Percentiles rank a stretch among this genome's conserved stretches.
These are phyloP conservation scores for Gobio occitaniae DNA, from an alignment of 2,797 vertebrate species.

Conservation along the genomic window DNA sequence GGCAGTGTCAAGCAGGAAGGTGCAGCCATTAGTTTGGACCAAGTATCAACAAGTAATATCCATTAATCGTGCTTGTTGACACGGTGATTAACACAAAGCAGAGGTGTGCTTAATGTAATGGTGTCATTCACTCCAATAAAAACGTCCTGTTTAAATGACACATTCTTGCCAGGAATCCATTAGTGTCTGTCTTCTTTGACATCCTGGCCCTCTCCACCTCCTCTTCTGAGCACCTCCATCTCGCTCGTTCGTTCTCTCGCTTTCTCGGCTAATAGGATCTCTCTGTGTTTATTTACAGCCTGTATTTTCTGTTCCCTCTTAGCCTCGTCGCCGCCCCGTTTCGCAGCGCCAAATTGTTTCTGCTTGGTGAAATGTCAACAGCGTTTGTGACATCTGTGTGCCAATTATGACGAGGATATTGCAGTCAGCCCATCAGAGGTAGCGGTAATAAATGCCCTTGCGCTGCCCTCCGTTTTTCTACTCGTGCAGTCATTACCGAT, in stretches of 20 bases:
- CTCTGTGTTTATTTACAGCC: constrained; percentile 65
- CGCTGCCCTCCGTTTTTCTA: constrained; percentile 59
- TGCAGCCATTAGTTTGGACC: constrained; percentile 56
- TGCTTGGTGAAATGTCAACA: constrained; percentile 76
- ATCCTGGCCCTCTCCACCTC: constrained; percentile 58
- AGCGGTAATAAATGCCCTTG: constrained; percentile 67
- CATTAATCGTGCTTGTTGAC: constrained; percentile 66
- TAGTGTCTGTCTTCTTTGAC: constrained; percentile 68
- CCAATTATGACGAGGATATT: constrained; percentile 74
- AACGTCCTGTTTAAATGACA: constrained; percentile 70
- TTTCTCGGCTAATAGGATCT: constrained; percentile 59
- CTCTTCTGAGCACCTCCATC: constrained; percentile 56
- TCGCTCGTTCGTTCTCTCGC: constrained; percentile 54
- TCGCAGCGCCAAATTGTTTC: constrained; percentile 72
- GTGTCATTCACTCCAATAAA: constrained; percentile 68
- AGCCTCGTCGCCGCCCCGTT: constrained; percentile 62
- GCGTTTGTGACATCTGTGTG: constrained; percentile 73
- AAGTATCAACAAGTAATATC: constrained; percentile 63
- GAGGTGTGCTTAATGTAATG: constrained; percentile 68
- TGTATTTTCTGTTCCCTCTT: constrained; percentile 59
- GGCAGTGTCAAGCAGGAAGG: constrained; percentile 52
- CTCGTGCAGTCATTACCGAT: constrained; percentile 59
- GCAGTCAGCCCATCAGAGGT: constrained; percentile 66
- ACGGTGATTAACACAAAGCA: constrained; percentile 67
- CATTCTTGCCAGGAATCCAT: constrained; percentile 68